Evolutionary conservation across 2,113 vertebrate species (phyloP), one percentile per base, ranked within the genome.

Genomic region (Pelmatolapia mariae): DNA sequence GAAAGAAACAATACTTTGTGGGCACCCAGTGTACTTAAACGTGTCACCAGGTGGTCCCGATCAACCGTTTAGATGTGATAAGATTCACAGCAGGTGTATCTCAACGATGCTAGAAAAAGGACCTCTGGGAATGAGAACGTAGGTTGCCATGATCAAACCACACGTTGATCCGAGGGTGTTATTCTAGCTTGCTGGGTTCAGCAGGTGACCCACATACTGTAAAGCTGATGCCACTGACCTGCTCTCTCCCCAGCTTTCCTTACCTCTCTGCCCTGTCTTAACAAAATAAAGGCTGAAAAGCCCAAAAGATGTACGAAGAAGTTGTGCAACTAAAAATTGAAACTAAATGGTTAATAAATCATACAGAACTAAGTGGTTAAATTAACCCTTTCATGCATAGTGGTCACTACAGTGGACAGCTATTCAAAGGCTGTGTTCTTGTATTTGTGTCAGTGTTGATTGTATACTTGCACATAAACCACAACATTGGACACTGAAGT

Each of bases 111-210:
- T n/a, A 1, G 31, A 66, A 66, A 12, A 36, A 36, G 6, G 18
- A 19, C 59, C 8, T 36, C 59, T n/a, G 31, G 59, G 59, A 63
- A 63, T 33, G 59, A 31, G 26, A 61, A 66, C 4, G 4, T 36
- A 36, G 4, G 31, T n/a, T 36, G 10, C 16, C 31, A 4, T 19
- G 59, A 61, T 61, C 16, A 33, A 0, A 33, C 1, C 9, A 3
- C 16, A 9, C 6, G 0, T 7, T 36, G 16, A 33, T 36, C 4
- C 2, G 3, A 61, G 57, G 16, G 5, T 33, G 57, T 1, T 33
- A 18, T 31, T 3, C 29, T 19, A 33, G 57, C 0, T 59, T 29
- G 8, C 57, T 61, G 57, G 57, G 29, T 61, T 63, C 8, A 63
- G 57, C 57, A 61, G 29, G 16, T 61, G 16, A 61, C 5, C 9